Conservation (phyloP, 2,888 invertebrate genomes). For the Apeira syringaria region DNA sequence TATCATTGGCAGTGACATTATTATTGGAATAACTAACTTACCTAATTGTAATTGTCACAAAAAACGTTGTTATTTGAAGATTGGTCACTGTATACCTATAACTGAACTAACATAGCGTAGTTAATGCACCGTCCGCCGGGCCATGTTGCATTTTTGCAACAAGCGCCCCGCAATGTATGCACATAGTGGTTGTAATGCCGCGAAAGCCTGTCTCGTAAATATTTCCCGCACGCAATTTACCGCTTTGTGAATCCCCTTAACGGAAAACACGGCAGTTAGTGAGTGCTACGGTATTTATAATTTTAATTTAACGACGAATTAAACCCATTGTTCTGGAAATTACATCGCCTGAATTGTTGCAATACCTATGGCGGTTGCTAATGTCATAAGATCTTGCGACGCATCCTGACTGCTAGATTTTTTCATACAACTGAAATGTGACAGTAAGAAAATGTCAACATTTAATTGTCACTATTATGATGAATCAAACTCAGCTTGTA, state of each 20-base stretch:
- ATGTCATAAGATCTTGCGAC: too few species aligned
- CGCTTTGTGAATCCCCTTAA: slow-evolving; percentile 80
- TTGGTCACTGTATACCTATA: slow-evolving; percentile 7
- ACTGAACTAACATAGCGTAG: slow-evolving; percentile 31
- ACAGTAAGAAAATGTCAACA: too few species aligned
- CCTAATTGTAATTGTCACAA: too few species aligned
- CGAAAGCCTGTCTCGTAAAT: slow-evolving; percentile 80
- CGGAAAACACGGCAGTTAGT: slow-evolving; percentile 78
- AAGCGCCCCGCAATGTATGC: slow-evolving; percentile 63
- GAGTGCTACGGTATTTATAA: slow-evolving; percentile 42
- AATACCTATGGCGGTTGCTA: too few species aligned
- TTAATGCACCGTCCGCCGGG: slow-evolving; percentile 44
- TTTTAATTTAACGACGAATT: slow-evolving; percentile 20
- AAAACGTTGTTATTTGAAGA: not conserved
- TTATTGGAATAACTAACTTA: too few species aligned
- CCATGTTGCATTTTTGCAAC: slow-evolving; percentile 68
- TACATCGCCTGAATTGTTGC: not conserved
- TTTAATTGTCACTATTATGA: too few species aligned
- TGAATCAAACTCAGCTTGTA: too few species aligned
- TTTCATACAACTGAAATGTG: too few species aligned
- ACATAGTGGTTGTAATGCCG: slow-evolving; percentile 72
- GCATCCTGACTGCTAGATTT: too few species aligned
- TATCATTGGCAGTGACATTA: too few species aligned
- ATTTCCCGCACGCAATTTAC: slow-evolving; percentile 79
- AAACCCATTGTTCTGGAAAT: slow-evolving; percentile 7